Evolutionary conservation across 2,113 vertebrate species (phyloP), one percentile per base, ranked within the genome.

Genomic region (Dromiciops gliroides): DNA sequence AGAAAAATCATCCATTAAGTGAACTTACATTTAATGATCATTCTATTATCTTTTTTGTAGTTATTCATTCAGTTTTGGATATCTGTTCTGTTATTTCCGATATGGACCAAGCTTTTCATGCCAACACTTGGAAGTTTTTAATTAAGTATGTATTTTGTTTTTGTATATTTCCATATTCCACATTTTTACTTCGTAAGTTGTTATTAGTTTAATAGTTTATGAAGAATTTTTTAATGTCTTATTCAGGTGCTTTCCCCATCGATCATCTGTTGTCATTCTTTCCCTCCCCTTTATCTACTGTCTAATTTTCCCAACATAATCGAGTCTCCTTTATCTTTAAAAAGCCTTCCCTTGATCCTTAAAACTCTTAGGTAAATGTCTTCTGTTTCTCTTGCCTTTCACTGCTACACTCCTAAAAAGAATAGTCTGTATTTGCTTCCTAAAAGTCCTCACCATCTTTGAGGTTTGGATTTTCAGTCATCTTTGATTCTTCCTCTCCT

Each of bases 51-150:
- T 97, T 97, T 97, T 97, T 93, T 95, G 31, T 96, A 99, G 99
- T 99, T 93, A 99, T 99, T 98, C 99, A 99, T 97, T 99, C 98
- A 67, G 97, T 99, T 89, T 97, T 99, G 98, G 99, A 99, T 96
- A 99, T 99, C 93, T 99, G 99, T 98, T 98, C 98, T 47, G 96
- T 99, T 92, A 99, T 99, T 98, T 99, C 99, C 56, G 98, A 98
- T 88, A 99, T 99, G 98, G 99, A 99, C 97, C 98, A 99, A 2
- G 99, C 99, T 6, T 98, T 99, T 96, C 99, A 99, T 97, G 99
- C 99, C 92, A 99, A 99, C 96, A 99, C 99, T 0, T 99, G 99
- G 99, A 99, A 99, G 97, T 99, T 99, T 97, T 99, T 99, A 83
- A 99, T 99, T 98, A 99, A 99, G 99, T 99, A 98, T 98, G 99